Conservation (phyloP, 2,888 invertebrate genomes). For the Anticlea derivata region DNA sequence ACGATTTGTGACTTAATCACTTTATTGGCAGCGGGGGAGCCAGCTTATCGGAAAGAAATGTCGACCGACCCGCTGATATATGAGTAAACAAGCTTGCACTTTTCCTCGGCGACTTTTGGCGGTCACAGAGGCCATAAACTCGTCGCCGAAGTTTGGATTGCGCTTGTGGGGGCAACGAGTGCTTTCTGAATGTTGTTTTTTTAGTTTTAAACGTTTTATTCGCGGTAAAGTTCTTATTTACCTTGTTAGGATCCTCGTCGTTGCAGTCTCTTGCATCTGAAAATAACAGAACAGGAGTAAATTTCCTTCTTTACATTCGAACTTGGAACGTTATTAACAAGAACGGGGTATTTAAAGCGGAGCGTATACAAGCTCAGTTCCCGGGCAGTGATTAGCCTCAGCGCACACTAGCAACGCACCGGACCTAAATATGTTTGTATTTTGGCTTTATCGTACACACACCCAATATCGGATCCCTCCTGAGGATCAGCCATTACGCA, state of each 20-base stretch:
- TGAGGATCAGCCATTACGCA: slow-evolving; percentile 80
- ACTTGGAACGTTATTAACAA: slow-evolving; percentile 50
- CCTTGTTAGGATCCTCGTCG: slow-evolving; percentile 67
- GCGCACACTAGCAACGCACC: slow-evolving; percentile 66
- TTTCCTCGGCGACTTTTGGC: slow-evolving; percentile 75
- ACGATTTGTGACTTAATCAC: slow-evolving; percentile 84
- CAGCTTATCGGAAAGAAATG: slow-evolving; percentile 78
- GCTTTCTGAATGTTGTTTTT: slow-evolving; percentile 57
- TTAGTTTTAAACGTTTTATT: slow-evolving; percentile 48
- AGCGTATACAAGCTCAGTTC: slow-evolving; percentile 60
- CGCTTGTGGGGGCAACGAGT: slow-evolving; percentile 58
- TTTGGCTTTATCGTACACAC: slow-evolving; percentile 72
- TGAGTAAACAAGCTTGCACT: slow-evolving; percentile 82
- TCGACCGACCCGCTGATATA: slow-evolving; percentile 73
- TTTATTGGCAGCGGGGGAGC: slow-evolving; percentile 82
- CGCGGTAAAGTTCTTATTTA: slow-evolving; percentile 52
- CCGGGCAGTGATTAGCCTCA: slow-evolving; percentile 74
- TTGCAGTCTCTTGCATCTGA: slow-evolving; percentile 73
- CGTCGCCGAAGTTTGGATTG: slow-evolving; percentile 73
- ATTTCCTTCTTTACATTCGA: slow-evolving; percentile 24
- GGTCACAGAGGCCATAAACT: slow-evolving; percentile 78
- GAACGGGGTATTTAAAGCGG: slow-evolving; percentile 65
- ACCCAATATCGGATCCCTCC: slow-evolving; percentile 79
- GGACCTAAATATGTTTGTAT: slow-evolving; percentile 83
- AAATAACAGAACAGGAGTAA: slow-evolving; percentile 47